Conservation (phyloP, 2,888 invertebrate species). For the Cistogaster globosa region DNA sequence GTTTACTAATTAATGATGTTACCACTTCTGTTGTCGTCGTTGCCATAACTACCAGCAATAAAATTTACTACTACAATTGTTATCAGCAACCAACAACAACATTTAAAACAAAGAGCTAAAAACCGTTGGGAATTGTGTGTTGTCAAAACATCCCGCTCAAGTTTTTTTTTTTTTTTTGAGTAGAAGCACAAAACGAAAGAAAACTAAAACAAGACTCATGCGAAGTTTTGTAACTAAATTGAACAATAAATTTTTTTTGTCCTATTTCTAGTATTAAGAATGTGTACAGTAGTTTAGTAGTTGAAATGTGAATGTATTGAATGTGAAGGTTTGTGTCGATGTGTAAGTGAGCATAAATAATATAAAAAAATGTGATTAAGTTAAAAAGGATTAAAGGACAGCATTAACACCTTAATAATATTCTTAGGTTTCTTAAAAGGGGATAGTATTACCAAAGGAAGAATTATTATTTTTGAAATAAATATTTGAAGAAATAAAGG, state of each 20-base stretch:
- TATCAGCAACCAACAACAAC: background rate
- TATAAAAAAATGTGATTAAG: background rate
- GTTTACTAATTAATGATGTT: conserved; percentile 4
- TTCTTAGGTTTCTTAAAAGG: no score
- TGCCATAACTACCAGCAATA: background rate
- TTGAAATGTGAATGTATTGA: background rate
- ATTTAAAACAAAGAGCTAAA: background rate
- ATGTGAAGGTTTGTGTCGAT: background rate
- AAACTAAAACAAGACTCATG: conserved; percentile 25
- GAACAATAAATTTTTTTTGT: conserved; percentile 11
- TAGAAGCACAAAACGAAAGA: conserved; percentile 15
- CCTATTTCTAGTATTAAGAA: conserved; percentile 48
- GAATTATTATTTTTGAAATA: no score
- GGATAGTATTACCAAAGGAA: no score
- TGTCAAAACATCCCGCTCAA: no score
- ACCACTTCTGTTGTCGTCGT: background rate
- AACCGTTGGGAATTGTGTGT: no score
- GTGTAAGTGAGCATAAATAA: conserved; percentile 8
- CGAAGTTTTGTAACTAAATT: conserved; percentile 47
- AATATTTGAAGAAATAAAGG: no score
- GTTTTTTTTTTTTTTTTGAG: background rate
- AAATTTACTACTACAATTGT: background rate
- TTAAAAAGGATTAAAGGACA: background rate
- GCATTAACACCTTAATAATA: no score
- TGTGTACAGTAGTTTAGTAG: background rate